Evolutionary conservation across 2,888 invertebrate species (phyloP).

Genomic region (Cetonia aurata): DNA sequence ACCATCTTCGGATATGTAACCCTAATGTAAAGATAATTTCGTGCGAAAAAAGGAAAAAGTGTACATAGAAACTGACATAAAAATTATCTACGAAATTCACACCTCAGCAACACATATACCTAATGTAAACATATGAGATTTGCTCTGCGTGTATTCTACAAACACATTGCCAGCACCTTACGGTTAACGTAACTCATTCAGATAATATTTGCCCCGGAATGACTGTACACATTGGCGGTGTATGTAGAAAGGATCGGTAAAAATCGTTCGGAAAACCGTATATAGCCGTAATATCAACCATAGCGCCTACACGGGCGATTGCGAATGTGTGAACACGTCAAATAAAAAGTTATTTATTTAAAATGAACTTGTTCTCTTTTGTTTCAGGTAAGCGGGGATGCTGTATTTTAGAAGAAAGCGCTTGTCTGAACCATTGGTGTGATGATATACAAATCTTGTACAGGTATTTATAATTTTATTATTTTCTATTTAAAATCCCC

Average conservation of each 20-base stretch:
- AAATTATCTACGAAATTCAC: conserved; percentile 28
- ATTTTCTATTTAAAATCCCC: too few species aligned
- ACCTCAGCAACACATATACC: conserved; percentile 12
- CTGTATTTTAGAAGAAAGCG: too few species aligned
- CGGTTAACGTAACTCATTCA: conserved; percentile 18
- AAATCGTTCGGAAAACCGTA: conserved; percentile 27
- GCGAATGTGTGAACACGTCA: conserved; percentile 6
- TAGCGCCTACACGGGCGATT: not conserved
- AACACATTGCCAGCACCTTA: conserved; percentile 15
- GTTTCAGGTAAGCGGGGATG: conserved; percentile 26
- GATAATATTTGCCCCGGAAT: conserved; percentile 24
- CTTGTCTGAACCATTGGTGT: too few species aligned
- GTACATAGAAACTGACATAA: not conserved
- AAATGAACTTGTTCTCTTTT: conserved; percentile 32
- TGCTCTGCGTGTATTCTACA: conserved; percentile 11
- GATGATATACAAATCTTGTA: too few species aligned
- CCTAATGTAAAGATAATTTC: too few species aligned
- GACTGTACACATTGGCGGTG: conserved; percentile 3
- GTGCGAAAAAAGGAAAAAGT: not conserved
- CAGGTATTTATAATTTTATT: too few species aligned
- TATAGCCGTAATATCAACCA: not conserved
- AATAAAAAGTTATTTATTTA: conserved; percentile 24
- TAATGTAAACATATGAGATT: conserved; percentile 17
- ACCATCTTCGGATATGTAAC: too few species aligned
- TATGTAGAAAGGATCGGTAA: conserved; percentile 17